Base-by-base conservation (phyloP, 2,113 vertebrate genomes). In the Microcebus lehilahytsara region DNA sequence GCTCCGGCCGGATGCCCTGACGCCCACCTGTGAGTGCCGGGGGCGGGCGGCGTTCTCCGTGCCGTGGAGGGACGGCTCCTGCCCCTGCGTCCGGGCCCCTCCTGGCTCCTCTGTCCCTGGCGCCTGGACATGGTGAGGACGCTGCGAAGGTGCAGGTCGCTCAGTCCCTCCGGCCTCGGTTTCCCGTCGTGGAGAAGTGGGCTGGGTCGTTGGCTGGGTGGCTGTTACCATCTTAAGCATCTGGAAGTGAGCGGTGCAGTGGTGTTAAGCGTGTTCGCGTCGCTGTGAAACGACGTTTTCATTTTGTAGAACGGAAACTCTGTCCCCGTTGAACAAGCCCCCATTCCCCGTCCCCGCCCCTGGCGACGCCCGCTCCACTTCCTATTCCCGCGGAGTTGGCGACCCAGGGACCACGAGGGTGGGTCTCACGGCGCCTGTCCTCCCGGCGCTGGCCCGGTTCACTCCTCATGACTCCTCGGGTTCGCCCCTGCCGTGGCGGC, bases 341-440 rank as follows among this genome's bases (percentile, higher is more conserved):
- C 6, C 20, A 3, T 37, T 9, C 60, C 60, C 19, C 2, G 9
- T 14, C 58, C 49, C 49, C 10, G 49, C 49, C 56, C 30, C 49
- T 19, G 8, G 32, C 3, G 0, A 1, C 71, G 30, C 1, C 20
- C 60, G 0, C 32, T 20, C 37, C 10, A 0, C 64, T 60, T 6
- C 17, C 64, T 2, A 25, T 5, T 20, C 37, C 62, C 9, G 0
- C 0, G 37, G n/a, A 13, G 30, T 1, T 37, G 30, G 1, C 19
- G 14, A 4, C 58, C 51, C 17, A 19, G 53, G 9, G 34, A 2
- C 3, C 49, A 37, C 37, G n/a, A n/a, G n/a, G n/a, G n/a, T n/a
- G n/a, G n/a, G n/a, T n/a, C n/a, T n/a, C n/a, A n/a, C n/a, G n/a
- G n/a, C n/a, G n/a, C n/a, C n/a, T n/a, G n/a, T n/a, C n/a, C n/a